phyloP scores from a whole-genome alignment of 2,888 invertebrate species.

The Troilus luridus region DNA sequence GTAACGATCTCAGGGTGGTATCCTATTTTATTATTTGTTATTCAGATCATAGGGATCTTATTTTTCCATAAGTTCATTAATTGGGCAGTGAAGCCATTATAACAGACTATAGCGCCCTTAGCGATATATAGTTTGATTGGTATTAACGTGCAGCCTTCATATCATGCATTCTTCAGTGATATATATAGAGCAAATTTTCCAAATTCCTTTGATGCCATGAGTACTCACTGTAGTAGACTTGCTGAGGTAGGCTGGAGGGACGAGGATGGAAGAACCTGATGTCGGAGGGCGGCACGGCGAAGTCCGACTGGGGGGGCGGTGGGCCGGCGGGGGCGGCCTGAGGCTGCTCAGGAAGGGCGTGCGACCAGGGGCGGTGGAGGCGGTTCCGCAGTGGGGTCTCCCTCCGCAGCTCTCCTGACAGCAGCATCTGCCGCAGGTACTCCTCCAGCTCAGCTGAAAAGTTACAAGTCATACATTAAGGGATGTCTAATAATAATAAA shows the following conservation, averaged over 20 bases:
- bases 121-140: no score
- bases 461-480: background rate
- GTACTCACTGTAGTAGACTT: conserved; percentile 6
- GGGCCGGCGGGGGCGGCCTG: background rate
- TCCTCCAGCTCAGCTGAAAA: conserved; percentile 55
- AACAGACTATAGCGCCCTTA: no score
- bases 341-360: conserved; percentile 18
- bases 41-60: no score
- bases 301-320: conserved; percentile 62
- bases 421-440: conserved; percentile 50
- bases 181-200: no score
- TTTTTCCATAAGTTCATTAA: no score
- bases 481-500: no score
- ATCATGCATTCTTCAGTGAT: no score
- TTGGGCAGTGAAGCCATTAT: no score
- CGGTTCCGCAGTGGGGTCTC: background rate
- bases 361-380: conserved; percentile 33
- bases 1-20: no score
- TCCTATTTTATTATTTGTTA: no score
- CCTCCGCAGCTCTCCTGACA: background rate
- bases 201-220: background rate
- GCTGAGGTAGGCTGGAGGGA: conserved; percentile 23
- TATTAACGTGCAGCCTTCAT: no score
- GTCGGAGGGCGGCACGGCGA: conserved; percentile 70
- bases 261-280: conserved; percentile 68